Evolutionary conservation across 2,113 vertebrate species (phyloP).

Genomic region (Hemibates koningsi): DNA sequence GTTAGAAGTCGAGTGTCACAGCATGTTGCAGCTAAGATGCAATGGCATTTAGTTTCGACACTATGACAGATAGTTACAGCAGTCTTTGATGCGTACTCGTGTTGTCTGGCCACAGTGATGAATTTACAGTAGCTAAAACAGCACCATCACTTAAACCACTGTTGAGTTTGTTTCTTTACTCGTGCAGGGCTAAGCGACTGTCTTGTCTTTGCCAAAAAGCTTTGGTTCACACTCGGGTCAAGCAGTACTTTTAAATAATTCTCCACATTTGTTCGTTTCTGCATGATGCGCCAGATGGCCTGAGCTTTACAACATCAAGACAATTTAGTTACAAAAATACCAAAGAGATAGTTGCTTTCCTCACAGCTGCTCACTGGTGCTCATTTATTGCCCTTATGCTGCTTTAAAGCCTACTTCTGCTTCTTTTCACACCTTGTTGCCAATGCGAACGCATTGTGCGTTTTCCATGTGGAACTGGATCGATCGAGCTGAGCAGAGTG

Average conservation of each 20-base stretch:
- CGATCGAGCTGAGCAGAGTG: background rate
- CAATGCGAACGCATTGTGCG: background rate
- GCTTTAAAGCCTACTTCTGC: background rate
- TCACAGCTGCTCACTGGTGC: background rate
- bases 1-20: background rate
- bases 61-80: background rate
- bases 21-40: background rate
- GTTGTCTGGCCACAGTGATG: background rate
- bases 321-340: background rate
- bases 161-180: background rate
- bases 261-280: background rate
- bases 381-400: background rate
- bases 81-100: background rate
- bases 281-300: background rate
- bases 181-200: background rate
- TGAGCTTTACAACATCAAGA: background rate
- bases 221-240: background rate
- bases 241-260: conserved; percentile 9
- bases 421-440: background rate
- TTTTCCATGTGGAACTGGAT: background rate
- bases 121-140: background rate
- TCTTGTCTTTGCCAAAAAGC: background rate
- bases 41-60: background rate
- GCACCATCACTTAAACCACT: background rate
- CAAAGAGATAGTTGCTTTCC: background rate